phyloP scores from a whole-genome alignment of 2,888 invertebrate genomes.

The Saturnia pavonia region DNA sequence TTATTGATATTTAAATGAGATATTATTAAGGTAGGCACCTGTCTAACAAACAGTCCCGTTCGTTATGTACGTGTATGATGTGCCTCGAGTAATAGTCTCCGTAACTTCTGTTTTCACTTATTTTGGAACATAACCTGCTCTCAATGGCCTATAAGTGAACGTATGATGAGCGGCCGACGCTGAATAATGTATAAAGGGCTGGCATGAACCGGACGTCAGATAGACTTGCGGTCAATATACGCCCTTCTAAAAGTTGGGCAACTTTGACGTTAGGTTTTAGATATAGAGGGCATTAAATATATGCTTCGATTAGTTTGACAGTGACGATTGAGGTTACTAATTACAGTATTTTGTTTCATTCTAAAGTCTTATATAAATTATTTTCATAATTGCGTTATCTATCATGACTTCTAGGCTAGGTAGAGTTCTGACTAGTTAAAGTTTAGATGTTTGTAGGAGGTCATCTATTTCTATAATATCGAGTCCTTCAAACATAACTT shows the following conservation, averaged over 20 bases:
- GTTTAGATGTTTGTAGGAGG: too few species aligned
- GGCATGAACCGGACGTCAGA: constrained; percentile 33
- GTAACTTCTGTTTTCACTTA: constrained; percentile 13
- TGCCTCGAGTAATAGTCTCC: background rate
- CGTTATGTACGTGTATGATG: background rate
- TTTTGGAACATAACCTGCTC: constrained; percentile 12
- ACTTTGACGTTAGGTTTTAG: constrained; percentile 7
- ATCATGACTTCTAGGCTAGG: too few species aligned
- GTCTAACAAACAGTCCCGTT: background rate
- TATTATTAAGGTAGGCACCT: background rate
- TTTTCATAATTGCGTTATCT: background rate
- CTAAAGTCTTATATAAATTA: too few species aligned
- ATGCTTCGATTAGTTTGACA: background rate
- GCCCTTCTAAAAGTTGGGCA: constrained; percentile 10
- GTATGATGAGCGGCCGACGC: constrained; percentile 50
- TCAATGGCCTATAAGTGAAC: constrained; percentile 38
- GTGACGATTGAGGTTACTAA: background rate
- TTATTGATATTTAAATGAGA: background rate
- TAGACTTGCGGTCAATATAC: constrained; percentile 27
- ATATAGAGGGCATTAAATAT: background rate
- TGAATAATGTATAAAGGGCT: constrained; percentile 60
- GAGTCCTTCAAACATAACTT: too few species aligned
- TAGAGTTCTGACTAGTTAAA: too few species aligned
- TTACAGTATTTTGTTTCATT: background rate
- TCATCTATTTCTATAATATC: too few species aligned